Conservation (phyloP, 2,113 vertebrate genomes). For the Trochalopteron elliotii region DNA sequence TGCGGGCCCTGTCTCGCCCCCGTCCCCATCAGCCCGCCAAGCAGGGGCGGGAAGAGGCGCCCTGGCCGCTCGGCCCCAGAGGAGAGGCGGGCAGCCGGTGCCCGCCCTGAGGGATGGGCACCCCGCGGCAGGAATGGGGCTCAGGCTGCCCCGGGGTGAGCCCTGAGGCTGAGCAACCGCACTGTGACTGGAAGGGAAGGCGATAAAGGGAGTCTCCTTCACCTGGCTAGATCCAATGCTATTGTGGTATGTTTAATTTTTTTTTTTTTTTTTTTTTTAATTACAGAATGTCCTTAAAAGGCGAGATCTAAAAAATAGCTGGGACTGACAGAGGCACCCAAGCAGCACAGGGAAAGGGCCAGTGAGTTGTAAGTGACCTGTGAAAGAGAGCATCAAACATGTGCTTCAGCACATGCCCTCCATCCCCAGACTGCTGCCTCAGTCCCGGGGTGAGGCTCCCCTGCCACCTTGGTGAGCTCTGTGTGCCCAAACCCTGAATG, state of each 20-base stretch:
- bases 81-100: too few species aligned
- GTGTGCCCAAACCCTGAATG: fast-evolving
- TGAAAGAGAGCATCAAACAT: not conserved
- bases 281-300: not conserved
- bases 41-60: not conserved
- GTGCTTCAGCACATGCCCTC: fast-evolving
- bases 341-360: fast-evolving
- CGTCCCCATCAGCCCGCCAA: fast-evolving
- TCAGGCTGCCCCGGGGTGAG: fast-evolving
- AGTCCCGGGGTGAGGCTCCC: fast-evolving
- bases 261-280: not conserved
- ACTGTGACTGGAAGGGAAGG: not conserved
- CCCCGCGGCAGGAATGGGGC: too few species aligned
- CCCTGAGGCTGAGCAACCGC: fast-evolving
- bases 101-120: not conserved
- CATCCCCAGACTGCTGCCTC: not conserved
- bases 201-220: not conserved
- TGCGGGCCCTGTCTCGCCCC: not conserved
- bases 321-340: not conserved
- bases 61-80: too few species aligned
- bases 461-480: fast-evolving
- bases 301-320: not conserved
- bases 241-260: not conserved
- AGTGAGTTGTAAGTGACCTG: not conserved
- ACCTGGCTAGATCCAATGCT: not conserved